A percentile compares a stretch with the other conserved stretches of the same genome.
Conservation (phyloP, 2,113 vertebrate genomes). For the Lathamus discolor region DNA sequence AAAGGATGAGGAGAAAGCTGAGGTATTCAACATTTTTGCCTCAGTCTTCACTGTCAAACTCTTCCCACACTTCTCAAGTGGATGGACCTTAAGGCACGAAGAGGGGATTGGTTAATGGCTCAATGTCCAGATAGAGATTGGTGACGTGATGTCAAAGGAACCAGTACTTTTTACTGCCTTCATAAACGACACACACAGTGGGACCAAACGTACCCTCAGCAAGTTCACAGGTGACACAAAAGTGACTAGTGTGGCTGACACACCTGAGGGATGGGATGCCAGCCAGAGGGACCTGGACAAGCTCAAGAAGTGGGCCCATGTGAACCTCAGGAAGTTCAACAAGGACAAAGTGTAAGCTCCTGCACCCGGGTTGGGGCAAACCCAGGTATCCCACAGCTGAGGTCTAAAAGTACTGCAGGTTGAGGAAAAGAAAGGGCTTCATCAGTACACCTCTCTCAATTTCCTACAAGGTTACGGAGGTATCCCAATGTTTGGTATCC, state of each 20-base stretch:
- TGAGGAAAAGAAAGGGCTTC: neutral
- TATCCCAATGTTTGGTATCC: neutral
- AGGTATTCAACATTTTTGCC: neutral
- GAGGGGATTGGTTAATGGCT: neutral
- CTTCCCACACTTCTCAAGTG: accelerated
- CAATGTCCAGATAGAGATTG: neutral
- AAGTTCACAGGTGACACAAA: neutral
- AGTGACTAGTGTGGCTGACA: neutral
- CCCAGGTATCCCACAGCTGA: accelerated
- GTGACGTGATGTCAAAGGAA: neutral
- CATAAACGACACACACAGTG: neutral
- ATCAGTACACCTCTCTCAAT: neutral
- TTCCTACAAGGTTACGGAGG: neutral
- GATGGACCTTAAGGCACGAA: neutral
- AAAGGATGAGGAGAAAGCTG: neutral
- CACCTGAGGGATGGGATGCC: accelerated
- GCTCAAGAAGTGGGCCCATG: neutral
- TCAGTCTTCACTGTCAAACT: neutral
- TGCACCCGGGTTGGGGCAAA: accelerated
- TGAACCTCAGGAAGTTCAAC: neutral
- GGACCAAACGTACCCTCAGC: neutral
- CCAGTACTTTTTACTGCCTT: neutral
- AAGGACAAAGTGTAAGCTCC: neutral
- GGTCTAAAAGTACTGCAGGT: neutral
- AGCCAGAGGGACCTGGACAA: neutral